Conservation (phyloP, 2,888 invertebrate genomes). For the Apoda limacodes region DNA sequence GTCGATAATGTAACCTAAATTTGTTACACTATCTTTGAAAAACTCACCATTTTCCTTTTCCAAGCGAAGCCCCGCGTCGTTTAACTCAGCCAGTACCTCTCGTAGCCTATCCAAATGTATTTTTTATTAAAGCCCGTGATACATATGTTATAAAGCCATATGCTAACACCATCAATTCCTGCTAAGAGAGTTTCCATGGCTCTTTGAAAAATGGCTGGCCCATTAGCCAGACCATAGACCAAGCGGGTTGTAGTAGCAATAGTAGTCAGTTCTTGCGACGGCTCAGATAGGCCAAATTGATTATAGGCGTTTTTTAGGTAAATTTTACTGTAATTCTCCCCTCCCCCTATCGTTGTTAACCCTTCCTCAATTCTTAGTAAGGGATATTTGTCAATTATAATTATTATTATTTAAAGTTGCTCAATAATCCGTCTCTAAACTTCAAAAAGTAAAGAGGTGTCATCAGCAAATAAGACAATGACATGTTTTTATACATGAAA, state of each 20-base stretch:
- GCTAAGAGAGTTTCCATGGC: conserved; percentile 13
- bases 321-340: conserved; percentile 13
- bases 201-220: conserved; percentile 17
- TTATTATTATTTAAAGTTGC: too few species aligned
- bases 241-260: conserved; percentile 17
- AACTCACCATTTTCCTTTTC: conserved; percentile 15
- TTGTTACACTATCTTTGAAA: conserved; percentile 10
- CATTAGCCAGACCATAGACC: conserved; percentile 16
- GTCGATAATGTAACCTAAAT: too few species aligned
- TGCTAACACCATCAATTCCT: conserved; percentile 15
- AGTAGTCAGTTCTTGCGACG: conserved; percentile 16
- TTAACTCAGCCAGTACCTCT: conserved; percentile 8
- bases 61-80: conserved; percentile 12
- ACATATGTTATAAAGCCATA: conserved; percentile 14
- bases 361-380: conserved; percentile 3
- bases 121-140: conserved; percentile 9
- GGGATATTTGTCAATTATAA: too few species aligned
- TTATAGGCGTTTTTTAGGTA: conserved; percentile 17
- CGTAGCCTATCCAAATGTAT: conserved; percentile 10
- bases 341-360: conserved; percentile 7
- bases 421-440: too few species aligned
- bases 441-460: too few species aligned
- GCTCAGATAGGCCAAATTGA: conserved; percentile 13
- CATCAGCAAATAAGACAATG: too few species aligned
- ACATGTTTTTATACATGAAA: too few species aligned